These are phyloP conservation scores for Varecia variegata DNA, from an alignment of 2,797 vertebrate species.

Conservation along the genomic window DNA sequence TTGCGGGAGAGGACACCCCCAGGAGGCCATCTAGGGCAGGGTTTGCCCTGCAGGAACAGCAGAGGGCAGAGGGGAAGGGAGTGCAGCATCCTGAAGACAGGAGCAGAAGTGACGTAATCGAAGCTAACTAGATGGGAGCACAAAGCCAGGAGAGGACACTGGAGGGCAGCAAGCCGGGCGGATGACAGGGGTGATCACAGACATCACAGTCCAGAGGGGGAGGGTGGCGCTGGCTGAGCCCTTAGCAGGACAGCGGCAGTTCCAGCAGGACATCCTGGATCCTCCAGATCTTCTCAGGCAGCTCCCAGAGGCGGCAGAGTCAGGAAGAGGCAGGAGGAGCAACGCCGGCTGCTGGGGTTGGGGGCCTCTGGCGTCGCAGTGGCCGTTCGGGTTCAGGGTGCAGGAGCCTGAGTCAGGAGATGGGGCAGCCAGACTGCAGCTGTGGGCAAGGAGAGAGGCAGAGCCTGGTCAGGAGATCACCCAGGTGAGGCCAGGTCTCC, in stretches of 20 bases:
- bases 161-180: neutral
- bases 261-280: neutral
- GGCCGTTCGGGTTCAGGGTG: neutral
- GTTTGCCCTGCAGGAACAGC: neutral
- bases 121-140: neutral
- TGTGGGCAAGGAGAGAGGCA: neutral
- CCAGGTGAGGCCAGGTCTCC: neutral
- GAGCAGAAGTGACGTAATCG: neutral
- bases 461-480: neutral
- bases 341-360: neutral
- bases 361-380: fast-evolving
- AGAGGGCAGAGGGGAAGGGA: neutral
- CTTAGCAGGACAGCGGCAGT: fast-evolving
- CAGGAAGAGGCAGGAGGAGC: neutral
- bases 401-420: neutral
- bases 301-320: neutral
- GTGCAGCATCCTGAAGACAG: neutral
- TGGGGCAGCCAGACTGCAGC: neutral
- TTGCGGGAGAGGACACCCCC: neutral
- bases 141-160: neutral
- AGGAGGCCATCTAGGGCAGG: neutral
- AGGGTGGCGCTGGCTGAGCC: neutral
- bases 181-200: too few relatives aligned
- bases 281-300: neutral
- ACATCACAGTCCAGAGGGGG: neutral